Base-by-base conservation (phyloP, 2,797 vertebrate genomes). In the Chloroceryle amazona region DNA sequence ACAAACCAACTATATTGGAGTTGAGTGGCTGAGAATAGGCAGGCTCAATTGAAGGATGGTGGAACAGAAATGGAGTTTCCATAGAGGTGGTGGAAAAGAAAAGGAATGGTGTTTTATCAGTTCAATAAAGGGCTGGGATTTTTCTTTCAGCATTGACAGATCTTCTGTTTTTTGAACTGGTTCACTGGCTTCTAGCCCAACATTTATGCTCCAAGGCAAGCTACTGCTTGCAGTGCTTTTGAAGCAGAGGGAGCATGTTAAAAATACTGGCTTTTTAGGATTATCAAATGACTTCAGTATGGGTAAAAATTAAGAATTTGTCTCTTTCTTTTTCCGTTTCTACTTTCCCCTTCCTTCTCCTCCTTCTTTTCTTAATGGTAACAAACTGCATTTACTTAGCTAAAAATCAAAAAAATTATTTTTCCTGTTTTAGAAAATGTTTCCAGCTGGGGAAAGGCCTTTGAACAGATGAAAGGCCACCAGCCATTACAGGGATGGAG, bases 61-160 rank as follows among this genome's bases (percentile, higher is more conserved):
- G 82, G 68, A 81, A 84, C 25, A 91, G 89, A 96, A 95, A 94
- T 90, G 80, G 65, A 91, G 65, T 94, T 96, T 89, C 95, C 84
- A 92, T 58, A 87, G 92, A 91, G 26, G 74, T 87, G 71, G 44
- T 78, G 33, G 61, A 79, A 79, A 91, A 96, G 66, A 89, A 95
- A 94, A 96, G 58, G 17, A 44, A 88, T 79, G 46, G 35, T 0
- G 0, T 83, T 95, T 90, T 73, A 91, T 90, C 84, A 61, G 35
- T 81, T 94, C 68, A 90, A 11, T 68, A 72, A 88, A 86, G 33
- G 46, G 58, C 79, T 78, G 39, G 26, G 87, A 83, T 93, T 95
- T 89, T 93, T 79, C 61, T 92, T 83, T 91, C 52, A 93, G 79
- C 5, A 0, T 66, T 86, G 76, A 81, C 73, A 95, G 88, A 73